These are phyloP conservation scores for Dendrolimus kikuchii DNA, from an alignment of 1,140 invertebrate species.

Conservation along the genomic window DNA sequence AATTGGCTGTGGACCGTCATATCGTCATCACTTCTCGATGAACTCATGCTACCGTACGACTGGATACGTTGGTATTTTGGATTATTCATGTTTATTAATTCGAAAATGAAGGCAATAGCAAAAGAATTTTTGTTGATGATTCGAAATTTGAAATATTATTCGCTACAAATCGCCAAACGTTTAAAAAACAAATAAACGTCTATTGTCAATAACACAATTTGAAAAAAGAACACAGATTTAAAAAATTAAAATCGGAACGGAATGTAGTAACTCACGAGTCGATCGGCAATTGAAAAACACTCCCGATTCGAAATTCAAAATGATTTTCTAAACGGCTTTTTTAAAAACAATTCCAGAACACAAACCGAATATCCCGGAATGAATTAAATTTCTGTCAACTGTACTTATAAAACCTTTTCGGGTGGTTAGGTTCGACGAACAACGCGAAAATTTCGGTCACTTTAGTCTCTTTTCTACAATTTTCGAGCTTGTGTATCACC, in stretches of 20 bases:
- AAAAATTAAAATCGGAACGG: too few species aligned
- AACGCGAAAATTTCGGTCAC: slow-evolving; percentile 41
- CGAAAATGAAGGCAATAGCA: too few species aligned
- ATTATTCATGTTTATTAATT: slow-evolving; percentile 30
- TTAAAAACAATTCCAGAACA: slow-evolving; percentile 25
- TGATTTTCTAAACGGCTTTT: slow-evolving; percentile 17
- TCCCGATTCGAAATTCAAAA: slow-evolving; percentile 5
- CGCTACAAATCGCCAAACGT: too few species aligned
- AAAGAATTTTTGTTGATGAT: too few species aligned
- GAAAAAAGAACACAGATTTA: too few species aligned
- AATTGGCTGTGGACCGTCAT: slow-evolving; percentile 63
- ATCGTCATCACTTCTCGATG: slow-evolving; percentile 52
- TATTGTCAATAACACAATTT: too few species aligned
- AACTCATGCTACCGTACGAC: slow-evolving; percentile 62
- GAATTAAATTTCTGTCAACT: slow-evolving; percentile 53
- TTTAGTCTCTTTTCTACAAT: slow-evolving; percentile 34
- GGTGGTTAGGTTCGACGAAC: slow-evolving; percentile 58
- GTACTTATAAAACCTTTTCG: slow-evolving; percentile 66
- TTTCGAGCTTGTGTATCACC: slow-evolving; percentile 36
- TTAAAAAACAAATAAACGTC: too few species aligned
- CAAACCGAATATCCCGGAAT: slow-evolving; percentile 36
- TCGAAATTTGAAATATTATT: too few species aligned
- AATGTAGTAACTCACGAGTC: too few species aligned
- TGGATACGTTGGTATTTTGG: slow-evolving; percentile 50
- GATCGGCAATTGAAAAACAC: too few species aligned